phyloP scores from a whole-genome alignment of 2,888 invertebrate species.

The Protophormia terraenovae region DNA sequence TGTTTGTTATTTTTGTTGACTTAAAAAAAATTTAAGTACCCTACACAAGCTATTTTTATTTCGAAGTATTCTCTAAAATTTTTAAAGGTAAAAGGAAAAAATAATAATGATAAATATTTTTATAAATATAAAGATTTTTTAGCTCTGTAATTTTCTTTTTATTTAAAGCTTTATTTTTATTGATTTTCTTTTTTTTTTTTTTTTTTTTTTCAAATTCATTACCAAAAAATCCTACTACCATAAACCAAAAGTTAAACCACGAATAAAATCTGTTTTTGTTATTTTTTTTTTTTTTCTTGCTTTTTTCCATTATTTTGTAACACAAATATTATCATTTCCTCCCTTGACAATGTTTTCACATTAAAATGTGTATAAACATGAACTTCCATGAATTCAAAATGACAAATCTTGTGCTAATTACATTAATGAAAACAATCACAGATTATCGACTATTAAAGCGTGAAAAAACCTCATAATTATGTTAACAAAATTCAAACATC shows the following conservation, averaged over 20 bases:
- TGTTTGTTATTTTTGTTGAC: too few relatives aligned
- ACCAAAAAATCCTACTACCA: neutral
- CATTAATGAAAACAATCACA: conserved; percentile 54
- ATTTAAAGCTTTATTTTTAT: too few relatives aligned
- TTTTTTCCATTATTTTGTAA: neutral
- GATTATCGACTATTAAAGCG: conserved; percentile 50
- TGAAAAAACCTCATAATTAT: conserved; percentile 20
- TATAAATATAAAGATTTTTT: too few relatives aligned
- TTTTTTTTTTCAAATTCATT: neutral
- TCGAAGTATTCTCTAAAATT: too few relatives aligned
- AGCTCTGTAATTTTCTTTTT: too few relatives aligned
- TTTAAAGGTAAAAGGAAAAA: too few relatives aligned
- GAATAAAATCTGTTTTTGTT: neutral
- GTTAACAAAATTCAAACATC: conserved; percentile 17
- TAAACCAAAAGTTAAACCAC: neutral
- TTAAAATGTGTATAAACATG: conserved; percentile 7
- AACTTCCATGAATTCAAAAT: conserved; percentile 8
- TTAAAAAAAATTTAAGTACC: too few relatives aligned
- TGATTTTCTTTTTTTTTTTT: too few relatives aligned
- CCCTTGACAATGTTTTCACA: neutral
- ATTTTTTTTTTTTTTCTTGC: neutral
- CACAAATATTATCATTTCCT: neutral
- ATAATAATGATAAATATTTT: too few relatives aligned
- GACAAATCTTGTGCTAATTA: conserved; percentile 59
- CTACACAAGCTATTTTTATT: too few relatives aligned